Conservation (phyloP, 2,113 vertebrate species). For the Haplochromis burtoni region DNA sequence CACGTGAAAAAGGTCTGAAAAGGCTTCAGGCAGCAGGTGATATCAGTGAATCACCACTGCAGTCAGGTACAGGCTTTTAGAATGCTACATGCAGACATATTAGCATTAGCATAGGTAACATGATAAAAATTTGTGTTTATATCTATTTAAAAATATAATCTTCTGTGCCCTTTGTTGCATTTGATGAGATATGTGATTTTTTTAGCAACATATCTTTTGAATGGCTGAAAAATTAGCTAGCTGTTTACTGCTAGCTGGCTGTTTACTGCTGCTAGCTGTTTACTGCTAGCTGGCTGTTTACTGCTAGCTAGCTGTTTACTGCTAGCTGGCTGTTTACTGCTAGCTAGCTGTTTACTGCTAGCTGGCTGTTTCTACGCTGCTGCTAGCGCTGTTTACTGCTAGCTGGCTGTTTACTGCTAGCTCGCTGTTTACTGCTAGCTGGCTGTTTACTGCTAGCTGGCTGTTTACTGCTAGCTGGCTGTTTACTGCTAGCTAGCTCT, state of each 20-base stretch:
- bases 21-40: background rate
- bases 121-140: background rate
- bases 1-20: background rate
- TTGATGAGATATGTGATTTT: background rate
- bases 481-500: background rate
- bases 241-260: background rate
- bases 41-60: background rate
- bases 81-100: background rate
- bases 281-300: background rate
- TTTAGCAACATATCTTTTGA: background rate
- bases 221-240: background rate
- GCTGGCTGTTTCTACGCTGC: background rate
- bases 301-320: background rate
- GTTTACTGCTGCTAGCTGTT: background rate
- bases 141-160: background rate
- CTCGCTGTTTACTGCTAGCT: background rate
- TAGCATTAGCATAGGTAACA: background rate
- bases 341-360: background rate
- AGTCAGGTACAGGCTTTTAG: background rate
- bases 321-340: background rate
- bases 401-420: background rate
- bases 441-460: background rate
- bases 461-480: background rate
- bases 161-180: accelerated
- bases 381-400: background rate